Base-by-base conservation (phyloP, 2,888 invertebrate species). In the Anaspis maculata region DNA sequence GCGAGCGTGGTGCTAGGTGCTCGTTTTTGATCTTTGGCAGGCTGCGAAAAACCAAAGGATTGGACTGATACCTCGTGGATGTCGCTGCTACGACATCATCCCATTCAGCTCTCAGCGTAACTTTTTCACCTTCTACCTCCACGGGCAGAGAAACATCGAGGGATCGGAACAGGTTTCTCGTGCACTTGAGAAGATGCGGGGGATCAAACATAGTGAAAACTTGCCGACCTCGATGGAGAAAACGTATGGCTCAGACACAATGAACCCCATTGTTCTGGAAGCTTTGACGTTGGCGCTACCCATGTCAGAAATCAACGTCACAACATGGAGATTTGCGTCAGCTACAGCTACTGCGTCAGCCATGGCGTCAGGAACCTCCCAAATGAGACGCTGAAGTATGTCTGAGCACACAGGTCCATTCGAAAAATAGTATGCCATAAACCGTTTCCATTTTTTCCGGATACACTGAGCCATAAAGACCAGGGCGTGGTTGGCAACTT, bases 141-240 rank as follows among this genome's bases (percentile, higher is more conserved):
- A 19, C 19, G 9, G 19, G 30, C 2, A 35, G 5, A 9, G 21
- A 11, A 15, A 37, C 27, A 25, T 37, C 27, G 22, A 30, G 22
- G 14, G 28, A 32, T 16, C 29, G 11, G 26, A 37, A 37, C 7
- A 30, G 23, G 24, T 32, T 28, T 23, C 30, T 27, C 13, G 35
- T 25, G 13, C 32, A 32, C 25, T 37, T 37, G 3, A 37, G 15
- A 5, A 41, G 22, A 14, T 41, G 37, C 9, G 39, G 39, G 23
- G 30, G 27, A 23, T 39, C 35, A 28, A 25, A 36, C 14, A 39
- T 32, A 5, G 32, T 36, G 16, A 39, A 39, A 25, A 36, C 32
- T 26, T 35, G 13, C 15, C 32, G 12, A 7, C 24, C 35, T 26
- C 35, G 25, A 27, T 25, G 13, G 9, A 26, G n/a, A n/a, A 7